These are phyloP conservation scores for Darevskia nairensis DNA, from an alignment of 2,797 vertebrate genomes.

Conservation along the genomic window DNA sequence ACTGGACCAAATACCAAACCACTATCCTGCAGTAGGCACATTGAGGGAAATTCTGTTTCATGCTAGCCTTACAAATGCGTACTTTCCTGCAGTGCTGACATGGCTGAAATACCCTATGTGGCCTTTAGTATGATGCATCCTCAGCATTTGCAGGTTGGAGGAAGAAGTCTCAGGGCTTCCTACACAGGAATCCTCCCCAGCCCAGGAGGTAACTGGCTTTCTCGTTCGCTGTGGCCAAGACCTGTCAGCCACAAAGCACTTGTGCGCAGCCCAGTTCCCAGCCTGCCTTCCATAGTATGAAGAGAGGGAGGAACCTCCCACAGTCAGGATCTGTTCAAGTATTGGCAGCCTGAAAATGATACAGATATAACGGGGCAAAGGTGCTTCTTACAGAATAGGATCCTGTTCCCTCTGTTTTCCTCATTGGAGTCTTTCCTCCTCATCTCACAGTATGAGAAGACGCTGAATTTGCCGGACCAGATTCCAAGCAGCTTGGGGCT, in stretches of 20 bases:
- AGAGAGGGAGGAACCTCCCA: not conserved
- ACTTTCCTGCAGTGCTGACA: not conserved
- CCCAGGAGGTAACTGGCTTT: not conserved
- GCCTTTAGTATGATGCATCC: not conserved
- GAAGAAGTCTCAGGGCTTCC: not conserved
- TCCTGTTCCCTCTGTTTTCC: not conserved
- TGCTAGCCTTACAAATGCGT: not conserved
- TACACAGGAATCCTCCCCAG: not conserved
- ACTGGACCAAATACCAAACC: conserved; percentile 38
- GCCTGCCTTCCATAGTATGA: not conserved
- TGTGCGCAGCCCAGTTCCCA: not conserved
- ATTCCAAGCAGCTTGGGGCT: not conserved
- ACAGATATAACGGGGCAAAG: not conserved
- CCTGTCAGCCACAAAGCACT: not conserved
- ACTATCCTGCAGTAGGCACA: not conserved
- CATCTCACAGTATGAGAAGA: not conserved
- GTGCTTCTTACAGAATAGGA: not conserved
- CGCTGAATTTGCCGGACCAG: conserved; percentile 1
- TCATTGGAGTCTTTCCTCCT: not conserved
- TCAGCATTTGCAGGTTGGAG: not conserved
- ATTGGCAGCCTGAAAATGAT: not conserved
- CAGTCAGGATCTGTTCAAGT: not conserved
- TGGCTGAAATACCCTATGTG: not conserved
- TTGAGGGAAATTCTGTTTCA: not conserved
- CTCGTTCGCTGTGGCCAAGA: not conserved